Evolutionary conservation across 2,113 vertebrate species (phyloP), one percentile per base, ranked within the genome.

Genomic region (Nibea coibor): DNA sequence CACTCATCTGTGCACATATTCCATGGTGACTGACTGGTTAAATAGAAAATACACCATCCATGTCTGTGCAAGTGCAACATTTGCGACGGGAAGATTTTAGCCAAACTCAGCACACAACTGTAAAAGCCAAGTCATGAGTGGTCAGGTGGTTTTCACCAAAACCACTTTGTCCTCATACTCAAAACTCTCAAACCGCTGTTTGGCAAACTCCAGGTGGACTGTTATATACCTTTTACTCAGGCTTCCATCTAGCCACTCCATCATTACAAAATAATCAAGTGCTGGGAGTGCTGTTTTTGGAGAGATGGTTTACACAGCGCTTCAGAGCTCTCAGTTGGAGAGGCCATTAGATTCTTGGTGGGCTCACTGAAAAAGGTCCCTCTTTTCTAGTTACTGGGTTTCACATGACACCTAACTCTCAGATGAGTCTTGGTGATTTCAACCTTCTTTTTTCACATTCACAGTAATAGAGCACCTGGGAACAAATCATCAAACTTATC

Each of bases 231-330:
- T 65, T 80, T 80, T 39, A 50, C 26, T 72, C 24, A 2, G 22
- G 4, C 22, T 24, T 72, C 73, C 11, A 66, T 64, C 47, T 43
- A 20, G 10, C 53, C 59, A 53, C 53, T 66, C 50, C 45, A 22
- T 74, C 54, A 54, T 66, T 53, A 45, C 12, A 19, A 71, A 31
- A 39, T 65, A 20, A 71, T 80, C 20, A 4, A 62, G n/a, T n/a
- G n/a, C n/a, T 54, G 42, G 45, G 35, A 59, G 43, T 17, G 20
- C 28, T 53, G 53, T 35, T 35, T 35, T 35, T 7, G 8, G 47
- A 35, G 11, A 28, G 15, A 54, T 56, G 47, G 65, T 50, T 57
- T 10, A 22, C 43, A 57, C n/a, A 54, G 61, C 59, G 67, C 20
- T 43, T 74, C 31, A 35, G 19, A 64, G 63, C 50, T 39, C 24